Evolutionary conservation across 1,140 invertebrate species (phyloP).

Genomic region (Ceratosolen solmsi): DNA sequence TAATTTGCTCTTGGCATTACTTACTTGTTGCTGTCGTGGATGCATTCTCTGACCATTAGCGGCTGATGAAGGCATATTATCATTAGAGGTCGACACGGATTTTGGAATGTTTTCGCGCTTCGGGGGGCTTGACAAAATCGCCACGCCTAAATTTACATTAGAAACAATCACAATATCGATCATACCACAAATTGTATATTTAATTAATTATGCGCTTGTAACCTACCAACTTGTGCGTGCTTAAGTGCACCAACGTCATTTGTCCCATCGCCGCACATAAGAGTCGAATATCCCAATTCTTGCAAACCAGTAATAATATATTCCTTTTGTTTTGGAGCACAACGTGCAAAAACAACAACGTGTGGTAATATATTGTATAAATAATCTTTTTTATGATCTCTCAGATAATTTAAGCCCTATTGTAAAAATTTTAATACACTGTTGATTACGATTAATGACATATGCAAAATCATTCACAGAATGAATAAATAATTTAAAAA

Average conservation of each 20-base stretch:
- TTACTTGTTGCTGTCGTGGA: slow-evolving; percentile 65
- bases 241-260: slow-evolving; percentile 99
- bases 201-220: not conserved
- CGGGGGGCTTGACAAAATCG: slow-evolving; percentile 90
- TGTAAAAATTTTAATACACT: too few species aligned
- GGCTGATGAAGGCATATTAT: slow-evolving; percentile 48
- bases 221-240: slow-evolving; percentile 93
- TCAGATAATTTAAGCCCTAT: slow-evolving; percentile 83
- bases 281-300: slow-evolving; percentile 87
- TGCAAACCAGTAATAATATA: slow-evolving; percentile 93
- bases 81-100: slow-evolving; percentile 14
- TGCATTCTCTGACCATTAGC: slow-evolving; percentile 59
- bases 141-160: slow-evolving; percentile 80
- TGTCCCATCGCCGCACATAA: slow-evolving; percentile 99
- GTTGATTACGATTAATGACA: too few species aligned
- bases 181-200: not conserved
- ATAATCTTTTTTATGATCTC: slow-evolving; percentile 78
- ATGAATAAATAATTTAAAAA: not conserved
- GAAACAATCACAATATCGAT: not conserved
- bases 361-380: slow-evolving; percentile 86
- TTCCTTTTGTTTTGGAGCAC: slow-evolving; percentile 98
- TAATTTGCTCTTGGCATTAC: slow-evolving; percentile 75
- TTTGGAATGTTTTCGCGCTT: slow-evolving; percentile 71
- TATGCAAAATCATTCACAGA: not conserved
- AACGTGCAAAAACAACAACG: slow-evolving; percentile 92